A percentile compares a stretch with the other conserved stretches of the same genome.
phyloP scores from a whole-genome alignment of 2,888 invertebrate genomes.

The Dichetophora obliterata region DNA sequence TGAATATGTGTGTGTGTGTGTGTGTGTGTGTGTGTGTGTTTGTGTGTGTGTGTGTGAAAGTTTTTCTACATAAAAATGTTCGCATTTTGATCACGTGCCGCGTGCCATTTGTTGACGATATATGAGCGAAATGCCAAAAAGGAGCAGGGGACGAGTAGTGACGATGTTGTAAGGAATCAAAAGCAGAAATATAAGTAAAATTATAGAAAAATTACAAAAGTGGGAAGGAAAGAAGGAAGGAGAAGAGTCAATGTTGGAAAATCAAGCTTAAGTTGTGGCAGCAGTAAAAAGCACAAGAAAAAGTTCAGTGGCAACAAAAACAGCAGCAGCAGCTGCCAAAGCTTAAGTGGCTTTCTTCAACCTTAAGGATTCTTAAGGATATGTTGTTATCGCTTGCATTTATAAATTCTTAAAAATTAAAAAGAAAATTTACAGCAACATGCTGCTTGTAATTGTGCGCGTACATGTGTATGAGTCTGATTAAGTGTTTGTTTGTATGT shows the following conservation, averaged over 20 bases:
- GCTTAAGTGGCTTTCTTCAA: not conserved
- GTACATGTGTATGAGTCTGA: not conserved
- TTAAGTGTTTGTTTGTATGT: not conserved
- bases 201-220: not conserved
- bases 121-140: slow-evolving; percentile 44
- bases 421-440: slow-evolving; percentile 27
- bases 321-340: not conserved
- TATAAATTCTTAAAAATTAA: slow-evolving; percentile 7
- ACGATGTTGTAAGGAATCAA: not conserved
- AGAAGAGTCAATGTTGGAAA: not conserved
- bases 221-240: not conserved
- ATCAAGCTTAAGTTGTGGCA: slow-evolving; percentile 10
- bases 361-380: not conserved
- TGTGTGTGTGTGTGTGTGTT: slow-evolving; percentile 8
- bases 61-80: slow-evolving; percentile 31
- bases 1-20: slow-evolving; percentile 21
- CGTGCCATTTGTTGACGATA: slow-evolving; percentile 58
- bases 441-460: not conserved
- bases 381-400: slow-evolving; percentile 7
- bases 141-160: slow-evolving; percentile 9
- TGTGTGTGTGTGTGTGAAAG: slow-evolving; percentile 19
- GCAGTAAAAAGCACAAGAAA: slow-evolving; percentile 10
- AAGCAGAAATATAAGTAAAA: slow-evolving; percentile 23
- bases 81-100: slow-evolving; percentile 60
- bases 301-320: not conserved